A percentile compares a stretch with the other conserved stretches of the same genome.
Evolutionary conservation across 2,113 vertebrate species (phyloP).

Genomic region (Melanerpes formicivorus): DNA sequence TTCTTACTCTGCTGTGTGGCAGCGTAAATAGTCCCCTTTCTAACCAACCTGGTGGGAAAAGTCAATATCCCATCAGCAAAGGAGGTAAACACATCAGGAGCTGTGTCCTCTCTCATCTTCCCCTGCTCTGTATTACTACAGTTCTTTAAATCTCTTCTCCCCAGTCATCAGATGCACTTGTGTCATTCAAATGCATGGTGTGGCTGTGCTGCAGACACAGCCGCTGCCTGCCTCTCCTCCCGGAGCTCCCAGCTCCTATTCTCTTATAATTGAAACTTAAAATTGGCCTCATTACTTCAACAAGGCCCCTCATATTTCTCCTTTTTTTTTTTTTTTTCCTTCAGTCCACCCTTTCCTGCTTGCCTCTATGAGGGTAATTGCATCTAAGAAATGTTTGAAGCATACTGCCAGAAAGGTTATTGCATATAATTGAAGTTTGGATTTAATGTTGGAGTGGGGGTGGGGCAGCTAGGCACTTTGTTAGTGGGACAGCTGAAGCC

Average conservation of each 20-base stretch:
- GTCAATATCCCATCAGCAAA: slow-evolving; percentile 89
- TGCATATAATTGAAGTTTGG: slow-evolving; percentile 41
- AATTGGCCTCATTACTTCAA: slow-evolving; percentile 70
- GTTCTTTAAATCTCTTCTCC: slow-evolving; percentile 79
- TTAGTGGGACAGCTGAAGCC: not conserved
- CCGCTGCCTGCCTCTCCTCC: slow-evolving; percentile 42
- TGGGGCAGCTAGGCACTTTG: not conserved
- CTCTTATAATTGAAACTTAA: slow-evolving; percentile 73
- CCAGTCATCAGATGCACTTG: slow-evolving; percentile 72
- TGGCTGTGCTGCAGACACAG: slow-evolving; percentile 36
- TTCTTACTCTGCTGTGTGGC: slow-evolving; percentile 82
- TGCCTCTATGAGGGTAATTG: slow-evolving; percentile 47
- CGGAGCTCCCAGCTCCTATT: slow-evolving; percentile 39
- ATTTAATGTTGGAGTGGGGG: not conserved
- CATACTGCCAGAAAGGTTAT: slow-evolving; percentile 53
- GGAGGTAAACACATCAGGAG: slow-evolving; percentile 86
- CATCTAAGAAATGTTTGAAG: slow-evolving; percentile 42
- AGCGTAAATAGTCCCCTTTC: slow-evolving; percentile 86
- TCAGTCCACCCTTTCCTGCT: slow-evolving; percentile 12
- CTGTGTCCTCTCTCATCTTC: slow-evolving; percentile 81
- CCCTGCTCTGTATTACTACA: slow-evolving; percentile 74
- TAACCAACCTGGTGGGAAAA: slow-evolving; percentile 88
- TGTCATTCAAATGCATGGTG: slow-evolving; percentile 76
- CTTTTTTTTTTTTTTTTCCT: not conserved
- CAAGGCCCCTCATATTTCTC: slow-evolving; percentile 18